Base-by-base conservation (phyloP, 2,113 vertebrate genomes). In the Nannobrachium achirus region DNA sequence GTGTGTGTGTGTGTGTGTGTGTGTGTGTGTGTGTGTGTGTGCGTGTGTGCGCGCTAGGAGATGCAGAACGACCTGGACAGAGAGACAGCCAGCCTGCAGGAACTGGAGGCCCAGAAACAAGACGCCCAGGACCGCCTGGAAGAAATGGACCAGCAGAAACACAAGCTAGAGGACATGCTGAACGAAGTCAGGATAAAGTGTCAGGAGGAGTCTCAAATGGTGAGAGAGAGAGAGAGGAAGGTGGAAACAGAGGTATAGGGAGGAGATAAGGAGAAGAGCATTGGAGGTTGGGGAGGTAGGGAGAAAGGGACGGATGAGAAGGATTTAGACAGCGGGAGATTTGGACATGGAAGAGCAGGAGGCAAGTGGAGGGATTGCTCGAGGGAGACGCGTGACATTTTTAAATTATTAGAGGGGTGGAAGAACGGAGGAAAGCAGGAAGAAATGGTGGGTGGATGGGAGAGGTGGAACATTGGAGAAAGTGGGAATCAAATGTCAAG, bases 71-170 rank as follows among this genome's bases (percentile, higher is more conserved):
- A 98, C 75, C 88, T 99, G 63, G 98, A 99, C 45, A 90, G 96
- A 66, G 98, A 98, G 82, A 93, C 95, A 0, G 94, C 89, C 75
- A 95, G 88, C 63, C 75, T 99, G 71, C 97, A 99, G 62, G 97
- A 99, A 58, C 90, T 99, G 3, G 97, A 99, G 81, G 93, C 96
- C 38, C 98, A 99, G 82, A 98, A 98, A 64, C 98, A 99, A 78
- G 96, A 97, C 6, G 96, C 96, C 0, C 98, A 98, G 58, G 97
- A 97, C 58, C 93, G 98, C 0, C 87, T 99, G 66, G 97, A 98
- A 0, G 98, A 99, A 85, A 98, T 98, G 97, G 97, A 98, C 78
- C 98, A 99, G 84, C 98, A 99, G 90, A 98, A 98, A 80, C 93
- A 95, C 67, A 99, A 98, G 66, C 86, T 99, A 49, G 94, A 97